phyloP scores from a whole-genome alignment of 2,797 vertebrate genomes.

The Pogonophryne albipinna region DNA sequence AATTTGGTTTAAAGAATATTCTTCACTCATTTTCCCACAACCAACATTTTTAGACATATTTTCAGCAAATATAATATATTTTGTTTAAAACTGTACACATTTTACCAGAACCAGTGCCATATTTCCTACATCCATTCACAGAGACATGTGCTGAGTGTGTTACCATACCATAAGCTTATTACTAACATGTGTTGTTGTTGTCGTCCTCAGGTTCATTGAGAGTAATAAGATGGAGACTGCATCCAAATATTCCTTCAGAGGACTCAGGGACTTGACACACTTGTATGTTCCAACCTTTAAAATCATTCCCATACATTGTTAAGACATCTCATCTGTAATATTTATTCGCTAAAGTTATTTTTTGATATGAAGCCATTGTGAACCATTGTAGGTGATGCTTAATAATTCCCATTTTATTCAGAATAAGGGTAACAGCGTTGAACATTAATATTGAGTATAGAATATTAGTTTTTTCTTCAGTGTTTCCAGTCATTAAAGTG shows the following conservation, averaged over 20 bases:
- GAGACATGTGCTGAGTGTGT: no score
- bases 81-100: no score
- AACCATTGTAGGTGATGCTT: background rate
- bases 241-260: conserved; percentile 94
- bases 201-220: conserved; percentile 92
- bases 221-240: conserved; percentile 96
- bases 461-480: background rate
- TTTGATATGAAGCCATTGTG: background rate
- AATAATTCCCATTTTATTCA: background rate
- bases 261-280: conserved; percentile 96
- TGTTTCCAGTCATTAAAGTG: background rate
- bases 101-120: no score
- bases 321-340: conserved; percentile 1
- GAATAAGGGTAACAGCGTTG: background rate
- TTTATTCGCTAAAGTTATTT: background rate
- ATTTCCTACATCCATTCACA: no score
- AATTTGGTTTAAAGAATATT: background rate
- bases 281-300: conserved; percentile 87
- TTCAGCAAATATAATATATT: no score
- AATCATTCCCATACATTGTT: conserved; percentile 30
- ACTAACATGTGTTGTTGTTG: background rate
- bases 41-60: background rate
- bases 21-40: background rate
- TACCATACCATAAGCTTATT: no score
- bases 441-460: background rate